Conservation (phyloP, 1,140 invertebrate genomes). For the Heliconius eleuchia region DNA sequence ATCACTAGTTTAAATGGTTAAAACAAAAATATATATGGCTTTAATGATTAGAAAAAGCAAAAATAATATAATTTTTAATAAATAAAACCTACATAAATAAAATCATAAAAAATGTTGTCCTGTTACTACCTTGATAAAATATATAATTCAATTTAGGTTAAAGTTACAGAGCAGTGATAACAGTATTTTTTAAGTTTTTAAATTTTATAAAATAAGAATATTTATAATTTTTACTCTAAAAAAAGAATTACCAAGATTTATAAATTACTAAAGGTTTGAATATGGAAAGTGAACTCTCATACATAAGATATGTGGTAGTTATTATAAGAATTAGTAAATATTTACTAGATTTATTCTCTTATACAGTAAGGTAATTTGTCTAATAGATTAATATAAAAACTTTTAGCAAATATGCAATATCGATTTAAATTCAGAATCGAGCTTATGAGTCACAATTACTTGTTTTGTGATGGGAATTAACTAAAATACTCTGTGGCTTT, state of each 20-base stretch:
- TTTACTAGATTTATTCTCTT: background rate
- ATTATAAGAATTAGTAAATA: background rate
- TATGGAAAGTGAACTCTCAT: no score
- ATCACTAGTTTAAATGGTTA: no score
- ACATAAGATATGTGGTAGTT: no score
- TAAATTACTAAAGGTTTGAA: no score
- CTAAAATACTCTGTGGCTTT: slow-evolving; percentile 36
- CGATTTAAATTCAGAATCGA: background rate
- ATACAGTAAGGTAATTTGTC: background rate
- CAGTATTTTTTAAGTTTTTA: no score
- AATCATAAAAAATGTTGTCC: background rate
- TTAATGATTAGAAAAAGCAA: no score
- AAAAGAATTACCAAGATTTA: no score
- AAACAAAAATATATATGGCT: no score
- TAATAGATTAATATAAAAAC: background rate
- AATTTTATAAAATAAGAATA: no score
- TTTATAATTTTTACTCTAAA: no score
- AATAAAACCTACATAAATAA: background rate
- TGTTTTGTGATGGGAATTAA: background rate
- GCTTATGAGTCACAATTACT: background rate
- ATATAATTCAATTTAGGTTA: background rate
- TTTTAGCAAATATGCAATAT: background rate
- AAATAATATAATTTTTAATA: no score
- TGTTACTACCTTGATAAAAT: no score
- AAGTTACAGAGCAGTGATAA: background rate